These are phyloP conservation scores for Momotus momota DNA, from an alignment of 2,797 vertebrate species.

Conservation along the genomic window DNA sequence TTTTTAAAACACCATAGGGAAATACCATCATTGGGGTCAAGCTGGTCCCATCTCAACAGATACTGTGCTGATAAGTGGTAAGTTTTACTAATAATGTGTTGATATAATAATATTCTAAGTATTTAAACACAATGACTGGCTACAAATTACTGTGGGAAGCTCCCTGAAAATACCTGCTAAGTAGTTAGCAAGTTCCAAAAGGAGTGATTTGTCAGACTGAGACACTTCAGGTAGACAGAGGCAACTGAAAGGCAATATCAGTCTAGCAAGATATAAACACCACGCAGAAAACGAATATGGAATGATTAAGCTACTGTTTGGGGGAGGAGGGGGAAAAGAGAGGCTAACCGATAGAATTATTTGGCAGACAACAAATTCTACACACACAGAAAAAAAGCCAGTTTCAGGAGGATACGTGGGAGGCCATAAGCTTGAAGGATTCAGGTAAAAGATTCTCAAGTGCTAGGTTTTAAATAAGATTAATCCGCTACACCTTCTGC, in stretches of 20 bases:
- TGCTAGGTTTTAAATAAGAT: not conserved
- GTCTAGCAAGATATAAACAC: not conserved
- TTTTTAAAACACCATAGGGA: not conserved
- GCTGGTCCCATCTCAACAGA: not conserved
- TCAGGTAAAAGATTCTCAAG: not conserved
- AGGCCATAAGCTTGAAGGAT: not conserved
- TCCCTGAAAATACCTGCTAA: not conserved
- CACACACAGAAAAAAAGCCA: not conserved
- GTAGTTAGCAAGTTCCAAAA: not conserved
- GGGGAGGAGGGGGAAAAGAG: rapidly evolving
- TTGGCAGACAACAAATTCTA: not conserved
- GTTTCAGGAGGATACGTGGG: not conserved
- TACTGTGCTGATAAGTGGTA: not conserved
- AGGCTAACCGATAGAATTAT: not conserved
- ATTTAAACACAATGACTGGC: not conserved
- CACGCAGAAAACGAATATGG: not conserved
- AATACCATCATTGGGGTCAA: not conserved
- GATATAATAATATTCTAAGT: not conserved
- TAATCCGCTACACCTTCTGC: not conserved
- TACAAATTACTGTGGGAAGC: not conserved
- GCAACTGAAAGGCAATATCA: not conserved
- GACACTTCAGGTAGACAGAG: not conserved
- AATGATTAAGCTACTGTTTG: not conserved
- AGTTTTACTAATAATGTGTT: not conserved
- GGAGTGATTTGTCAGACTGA: not conserved